Evolutionary conservation across 2,113 vertebrate genomes (phyloP), one percentile per base, ranked within the genome.

Genomic region (Apaloderma vittatum): DNA sequence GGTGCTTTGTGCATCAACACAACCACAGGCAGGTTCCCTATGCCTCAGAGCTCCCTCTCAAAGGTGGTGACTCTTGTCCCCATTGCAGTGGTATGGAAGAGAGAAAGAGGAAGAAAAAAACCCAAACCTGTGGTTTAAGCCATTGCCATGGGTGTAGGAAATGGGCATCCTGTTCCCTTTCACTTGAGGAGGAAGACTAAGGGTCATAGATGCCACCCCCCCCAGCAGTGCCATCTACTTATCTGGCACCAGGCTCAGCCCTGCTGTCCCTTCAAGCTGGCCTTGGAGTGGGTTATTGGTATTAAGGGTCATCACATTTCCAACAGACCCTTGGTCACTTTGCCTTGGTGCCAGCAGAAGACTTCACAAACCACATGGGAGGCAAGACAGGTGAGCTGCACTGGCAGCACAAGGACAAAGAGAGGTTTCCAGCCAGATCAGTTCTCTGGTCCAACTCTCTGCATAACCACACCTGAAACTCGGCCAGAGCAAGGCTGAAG

Each of bases 361-460:
- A 22, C 15, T 34, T 48, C 57, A 63, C 57, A 79, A 48, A 63
- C 22, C 2, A 1, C 37, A 13, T 6, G 5, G 36, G 0, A 4
- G 68, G 36, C 32, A n/a, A 22, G 32, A 22, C 27, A 15, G 23
- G 8, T 15, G 26, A 70, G 43, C 15, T 3, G 0, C 40, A 26
- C 37, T 13, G 13, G 8, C 36, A 55, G 54, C 40, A 63, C 24
- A 15, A 51, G 26, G 63, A 2, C 11, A 10, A 40, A 4, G 40
- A 40, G 40, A 40, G 11, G 18, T 19, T 77, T 66, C 48, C 29
- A 46, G 43, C 3, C 49, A 8, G 8, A 29, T 8, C 1, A 1
- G 18, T 59, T 66, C 55, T 40, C 66, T 71, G 13, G 32, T 54
- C 48, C 30, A 32, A 19, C 3, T 66, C 12, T 83, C 40, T 30